A percentile compares a stretch with the other conserved stretches of the same genome.
Evolutionary conservation across 2,113 vertebrate genomes (phyloP).

Genomic region (Tympanuchus pallidicinctus): DNA sequence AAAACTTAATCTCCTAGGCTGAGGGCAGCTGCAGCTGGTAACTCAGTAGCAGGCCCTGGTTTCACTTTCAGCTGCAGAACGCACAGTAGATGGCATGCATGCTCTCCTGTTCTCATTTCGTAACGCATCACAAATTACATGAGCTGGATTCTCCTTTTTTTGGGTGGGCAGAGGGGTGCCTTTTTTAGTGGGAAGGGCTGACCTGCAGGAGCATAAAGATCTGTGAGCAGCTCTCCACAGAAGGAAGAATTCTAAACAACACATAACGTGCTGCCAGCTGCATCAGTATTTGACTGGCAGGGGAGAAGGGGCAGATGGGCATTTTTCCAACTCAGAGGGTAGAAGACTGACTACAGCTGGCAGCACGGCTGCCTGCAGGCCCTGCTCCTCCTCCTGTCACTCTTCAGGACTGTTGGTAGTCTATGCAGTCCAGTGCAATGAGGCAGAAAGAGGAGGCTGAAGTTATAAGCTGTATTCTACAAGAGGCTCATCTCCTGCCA

Average conservation of each 20-base stretch:
- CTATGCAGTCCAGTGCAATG: neutral
- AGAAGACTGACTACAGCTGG: neutral
- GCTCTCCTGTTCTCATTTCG: neutral
- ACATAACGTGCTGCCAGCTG: too few relatives aligned
- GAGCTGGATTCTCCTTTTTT: neutral
- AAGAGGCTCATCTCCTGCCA: slow-evolving; percentile 26
- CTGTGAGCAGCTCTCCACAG: neutral
- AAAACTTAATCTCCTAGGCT: neutral
- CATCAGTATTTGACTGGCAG: too few relatives aligned
- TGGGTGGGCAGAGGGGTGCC: neutral
- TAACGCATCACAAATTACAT: neutral
- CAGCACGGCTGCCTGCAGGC: neutral
- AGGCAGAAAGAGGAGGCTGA: neutral
- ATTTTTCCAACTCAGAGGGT: too few relatives aligned
- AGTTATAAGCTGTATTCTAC: neutral
- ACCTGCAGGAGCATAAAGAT: neutral
- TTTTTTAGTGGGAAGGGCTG: neutral
- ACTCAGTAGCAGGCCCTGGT: neutral
- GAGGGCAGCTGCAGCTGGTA: neutral
- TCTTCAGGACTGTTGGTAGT: neutral
- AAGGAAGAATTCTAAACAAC: neutral
- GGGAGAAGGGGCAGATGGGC: too few relatives aligned
- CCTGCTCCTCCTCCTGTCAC: neutral
- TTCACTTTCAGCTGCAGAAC: neutral
- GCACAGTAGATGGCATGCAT: accelerated